Conservation (phyloP, 2,797 vertebrate species). For the Falco biarmicus region DNA sequence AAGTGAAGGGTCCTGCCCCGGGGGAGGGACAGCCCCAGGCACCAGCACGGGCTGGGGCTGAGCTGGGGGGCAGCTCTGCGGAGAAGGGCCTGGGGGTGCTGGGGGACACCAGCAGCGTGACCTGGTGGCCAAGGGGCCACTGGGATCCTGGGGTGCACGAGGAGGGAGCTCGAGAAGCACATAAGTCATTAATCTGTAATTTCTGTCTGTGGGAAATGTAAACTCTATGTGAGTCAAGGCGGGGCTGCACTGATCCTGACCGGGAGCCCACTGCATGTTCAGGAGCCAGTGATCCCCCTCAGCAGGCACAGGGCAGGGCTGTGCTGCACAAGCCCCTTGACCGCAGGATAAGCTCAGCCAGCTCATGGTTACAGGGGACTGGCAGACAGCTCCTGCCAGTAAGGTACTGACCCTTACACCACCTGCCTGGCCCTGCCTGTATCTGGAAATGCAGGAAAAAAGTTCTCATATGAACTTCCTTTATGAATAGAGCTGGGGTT, state of each 20-base stretch:
- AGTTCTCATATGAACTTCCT: background rate
- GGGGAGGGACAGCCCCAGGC: too few species aligned
- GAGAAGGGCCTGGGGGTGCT: too few species aligned
- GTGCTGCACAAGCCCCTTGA: background rate
- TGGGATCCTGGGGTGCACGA: too few species aligned
- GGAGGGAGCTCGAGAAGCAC: background rate
- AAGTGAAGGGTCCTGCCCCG: too few species aligned
- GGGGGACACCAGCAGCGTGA: too few species aligned
- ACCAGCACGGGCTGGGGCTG: too few species aligned
- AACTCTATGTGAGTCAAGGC: rapidly evolving
- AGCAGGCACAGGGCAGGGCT: background rate
- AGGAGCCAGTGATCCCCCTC: background rate
- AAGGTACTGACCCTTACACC: too few species aligned
- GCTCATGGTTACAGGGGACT: background rate
- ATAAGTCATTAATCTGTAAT: background rate
- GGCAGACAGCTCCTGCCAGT: background rate
- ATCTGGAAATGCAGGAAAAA: background rate
- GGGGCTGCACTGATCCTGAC: background rate
- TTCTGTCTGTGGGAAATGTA: background rate
- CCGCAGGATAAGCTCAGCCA: background rate
- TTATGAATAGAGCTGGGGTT: background rate
- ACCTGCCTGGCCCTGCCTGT: background rate
- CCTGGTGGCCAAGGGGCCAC: too few species aligned
- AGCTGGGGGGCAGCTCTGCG: too few species aligned
- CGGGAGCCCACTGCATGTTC: rapidly evolving